phyloP scores from a whole-genome alignment of 2,113 vertebrate species.

The Halcyon senegalensis region DNA sequence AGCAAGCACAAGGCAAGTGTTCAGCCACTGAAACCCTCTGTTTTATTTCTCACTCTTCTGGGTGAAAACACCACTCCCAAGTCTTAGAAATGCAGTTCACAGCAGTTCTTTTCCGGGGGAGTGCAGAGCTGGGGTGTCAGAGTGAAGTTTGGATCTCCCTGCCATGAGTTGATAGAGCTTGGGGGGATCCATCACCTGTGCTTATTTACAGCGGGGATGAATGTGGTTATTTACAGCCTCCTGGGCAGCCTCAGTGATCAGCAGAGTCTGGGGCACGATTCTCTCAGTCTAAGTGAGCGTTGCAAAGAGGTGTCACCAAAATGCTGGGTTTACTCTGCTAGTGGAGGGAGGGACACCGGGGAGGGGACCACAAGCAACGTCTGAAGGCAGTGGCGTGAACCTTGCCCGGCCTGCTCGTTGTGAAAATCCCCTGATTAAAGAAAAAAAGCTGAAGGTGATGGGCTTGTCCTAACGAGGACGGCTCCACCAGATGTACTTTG shows the following conservation, averaged over 20 bases:
- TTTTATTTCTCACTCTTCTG: neutral
- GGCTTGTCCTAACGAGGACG: neutral
- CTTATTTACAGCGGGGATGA: neutral
- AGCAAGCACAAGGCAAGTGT: accelerated
- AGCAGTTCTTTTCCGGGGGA: neutral
- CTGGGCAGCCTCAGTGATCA: neutral
- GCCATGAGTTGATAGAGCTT: neutral
- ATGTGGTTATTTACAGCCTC: neutral
- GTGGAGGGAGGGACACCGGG: accelerated
- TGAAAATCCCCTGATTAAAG: neutral
- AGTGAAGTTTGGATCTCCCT: neutral
- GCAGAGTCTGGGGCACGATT: accelerated
- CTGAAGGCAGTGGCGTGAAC: accelerated
- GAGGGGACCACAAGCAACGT: neutral
- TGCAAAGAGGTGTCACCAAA: neutral
- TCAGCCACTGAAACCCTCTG: accelerated
- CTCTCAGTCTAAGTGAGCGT: neutral
- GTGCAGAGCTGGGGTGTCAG: neutral
- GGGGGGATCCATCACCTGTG: neutral
- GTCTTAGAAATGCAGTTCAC: accelerated
- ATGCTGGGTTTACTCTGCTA: neutral
- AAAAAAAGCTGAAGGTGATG: neutral
- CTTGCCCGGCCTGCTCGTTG: accelerated
- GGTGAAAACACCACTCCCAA: neutral
- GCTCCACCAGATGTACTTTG: neutral